These are phyloP conservation scores for Vesta saturnalis DNA, from an alignment of 2,888 invertebrate species.

Conservation along the genomic window DNA sequence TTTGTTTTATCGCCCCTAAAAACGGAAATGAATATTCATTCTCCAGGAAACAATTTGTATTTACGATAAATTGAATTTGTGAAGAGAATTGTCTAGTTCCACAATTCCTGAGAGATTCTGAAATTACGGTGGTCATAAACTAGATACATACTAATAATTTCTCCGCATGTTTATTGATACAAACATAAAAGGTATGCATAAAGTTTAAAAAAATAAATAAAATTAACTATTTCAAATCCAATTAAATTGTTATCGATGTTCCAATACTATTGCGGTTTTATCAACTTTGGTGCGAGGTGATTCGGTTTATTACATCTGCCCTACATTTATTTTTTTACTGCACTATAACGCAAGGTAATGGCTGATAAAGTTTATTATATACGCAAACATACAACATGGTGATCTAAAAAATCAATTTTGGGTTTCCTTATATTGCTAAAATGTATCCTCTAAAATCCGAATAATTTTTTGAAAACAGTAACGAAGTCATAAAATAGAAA, in stretches of 20 bases:
- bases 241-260: neutral
- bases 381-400: conserved; percentile 28
- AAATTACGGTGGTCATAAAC: conserved; percentile 11
- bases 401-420: conserved; percentile 4
- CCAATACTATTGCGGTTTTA: conserved; percentile 30
- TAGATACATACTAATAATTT: neutral
- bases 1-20: conserved; percentile 50
- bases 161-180: too few species aligned
- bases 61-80: conserved; percentile 45
- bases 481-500: too few species aligned
- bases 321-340: conserved; percentile 26
- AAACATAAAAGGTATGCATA: too few species aligned
- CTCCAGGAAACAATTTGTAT: conserved; percentile 45
- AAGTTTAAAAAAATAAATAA: neutral
- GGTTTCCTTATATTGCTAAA: neutral
- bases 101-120: neutral
- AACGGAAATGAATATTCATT: conserved; percentile 52
- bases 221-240: neutral
- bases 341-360: conserved; percentile 32
- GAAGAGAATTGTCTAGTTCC: conserved; percentile 26
- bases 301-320: conserved; percentile 25
- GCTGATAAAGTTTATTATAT: conserved; percentile 32
- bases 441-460: neutral
- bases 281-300: conserved; percentile 27
- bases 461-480: too few species aligned